Percentiles rank a stretch among this genome's conserved stretches.
Conservation (phyloP, 2,797 vertebrate genomes). For the Erethizon dorsatum region DNA sequence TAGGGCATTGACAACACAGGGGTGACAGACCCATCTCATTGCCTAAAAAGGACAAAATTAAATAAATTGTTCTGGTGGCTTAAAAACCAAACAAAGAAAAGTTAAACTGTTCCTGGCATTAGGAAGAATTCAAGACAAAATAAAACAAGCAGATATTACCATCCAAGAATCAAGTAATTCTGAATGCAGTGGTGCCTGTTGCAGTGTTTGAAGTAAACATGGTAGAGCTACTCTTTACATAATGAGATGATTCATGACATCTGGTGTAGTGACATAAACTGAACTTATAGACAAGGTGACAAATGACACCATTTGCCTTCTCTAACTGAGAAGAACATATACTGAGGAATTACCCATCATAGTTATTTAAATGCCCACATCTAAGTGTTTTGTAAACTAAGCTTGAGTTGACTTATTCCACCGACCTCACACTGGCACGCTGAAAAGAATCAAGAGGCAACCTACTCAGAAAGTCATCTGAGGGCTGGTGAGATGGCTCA, state of each 20-base stretch:
- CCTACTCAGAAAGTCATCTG: not conserved
- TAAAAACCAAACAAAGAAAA: constrained; percentile 57
- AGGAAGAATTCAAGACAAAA: constrained; percentile 38
- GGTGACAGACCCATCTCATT: not conserved
- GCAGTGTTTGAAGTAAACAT: not conserved
- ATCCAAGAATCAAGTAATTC: constrained; percentile 5
- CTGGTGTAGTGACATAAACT: not conserved
- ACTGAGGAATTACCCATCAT: not conserved
- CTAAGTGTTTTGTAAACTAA: not conserved
- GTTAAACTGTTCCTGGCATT: not conserved
- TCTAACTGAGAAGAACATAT: not conserved
- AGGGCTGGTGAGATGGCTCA: no score
- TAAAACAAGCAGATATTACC: not conserved
- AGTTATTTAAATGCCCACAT: constrained; percentile 19
- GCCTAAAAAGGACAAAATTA: not conserved
- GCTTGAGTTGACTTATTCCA: not conserved
- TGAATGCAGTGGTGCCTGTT: not conserved
- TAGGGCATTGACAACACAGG: not conserved
- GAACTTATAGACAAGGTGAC: rapidly evolving
- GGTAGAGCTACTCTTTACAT: not conserved
- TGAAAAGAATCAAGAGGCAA: not conserved
- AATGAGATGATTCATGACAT: not conserved
- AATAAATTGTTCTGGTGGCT: not conserved
- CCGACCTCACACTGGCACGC: not conserved
- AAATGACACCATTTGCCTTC: not conserved